A percentile compares a stretch with the other conserved stretches of the same genome.
phyloP scores from a whole-genome alignment of 1,140 invertebrate species.

The Mya arenaria region DNA sequence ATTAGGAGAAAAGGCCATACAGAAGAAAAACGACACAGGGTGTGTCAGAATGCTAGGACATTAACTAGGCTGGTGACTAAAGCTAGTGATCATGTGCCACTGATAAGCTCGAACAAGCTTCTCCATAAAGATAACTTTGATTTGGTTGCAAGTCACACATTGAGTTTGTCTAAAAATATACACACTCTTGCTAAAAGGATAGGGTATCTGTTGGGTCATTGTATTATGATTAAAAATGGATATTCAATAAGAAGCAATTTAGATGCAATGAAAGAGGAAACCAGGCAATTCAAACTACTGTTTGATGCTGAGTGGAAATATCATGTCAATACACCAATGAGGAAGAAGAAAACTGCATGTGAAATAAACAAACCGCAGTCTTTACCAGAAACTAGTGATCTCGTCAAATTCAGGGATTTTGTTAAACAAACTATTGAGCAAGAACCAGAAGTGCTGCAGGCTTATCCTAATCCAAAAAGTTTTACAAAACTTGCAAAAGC shows the following conservation, averaged over 20 bases:
- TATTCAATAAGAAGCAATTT: constrained; percentile 4
- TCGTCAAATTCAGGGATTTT: constrained; percentile 23
- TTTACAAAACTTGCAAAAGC: constrained; percentile 6
- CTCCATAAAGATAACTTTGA: constrained; percentile 35
- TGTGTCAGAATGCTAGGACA: constrained; percentile 27
- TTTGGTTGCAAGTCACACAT: neutral
- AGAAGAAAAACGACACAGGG: constrained; percentile 43
- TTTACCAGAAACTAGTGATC: constrained; percentile 21
- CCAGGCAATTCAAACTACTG: constrained; percentile 21
- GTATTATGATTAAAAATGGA: constrained; percentile 42
- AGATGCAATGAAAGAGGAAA: constrained; percentile 8
- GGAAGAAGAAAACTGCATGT: constrained; percentile 11
- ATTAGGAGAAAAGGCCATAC: constrained; percentile 9
- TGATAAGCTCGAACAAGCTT: neutral
- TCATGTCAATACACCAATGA: constrained; percentile 21
- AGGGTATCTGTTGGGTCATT: constrained; percentile 34
- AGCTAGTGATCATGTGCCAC: neutral
- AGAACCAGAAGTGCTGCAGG: neutral
- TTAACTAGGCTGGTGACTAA: constrained; percentile 27
- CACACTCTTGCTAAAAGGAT: constrained; percentile 10
- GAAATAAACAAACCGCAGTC: neutral
- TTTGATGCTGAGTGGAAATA: constrained; percentile 47
- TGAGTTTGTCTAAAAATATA: constrained; percentile 2
- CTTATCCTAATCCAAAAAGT: neutral
- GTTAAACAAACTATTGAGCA: neutral